These are phyloP conservation scores for Lymantria dispar DNA, from an alignment of 2,888 invertebrate species.

Conservation along the genomic window DNA sequence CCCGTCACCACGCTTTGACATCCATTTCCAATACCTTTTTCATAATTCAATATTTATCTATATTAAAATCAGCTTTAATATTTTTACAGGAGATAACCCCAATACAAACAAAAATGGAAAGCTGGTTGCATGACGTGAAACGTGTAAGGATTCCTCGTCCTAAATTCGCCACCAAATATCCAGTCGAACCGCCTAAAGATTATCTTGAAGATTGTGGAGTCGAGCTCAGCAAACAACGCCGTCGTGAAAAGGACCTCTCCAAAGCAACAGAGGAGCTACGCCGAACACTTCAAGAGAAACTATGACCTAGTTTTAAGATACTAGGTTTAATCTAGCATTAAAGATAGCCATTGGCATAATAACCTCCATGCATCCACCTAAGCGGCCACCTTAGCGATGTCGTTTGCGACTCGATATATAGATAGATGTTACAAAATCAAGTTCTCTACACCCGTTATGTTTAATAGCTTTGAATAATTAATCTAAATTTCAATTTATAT, in stretches of 20 bases:
- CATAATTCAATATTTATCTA: no score
- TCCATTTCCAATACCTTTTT: no score
- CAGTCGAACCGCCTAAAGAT: conserved; percentile 90
- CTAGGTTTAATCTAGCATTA: conserved; percentile 48
- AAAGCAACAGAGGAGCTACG: conserved; percentile 90
- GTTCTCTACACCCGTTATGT: neutral
- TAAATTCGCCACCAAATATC: conserved; percentile 88
- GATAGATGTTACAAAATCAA: neutral
- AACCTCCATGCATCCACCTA: conserved; percentile 11
- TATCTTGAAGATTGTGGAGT: conserved; percentile 85
- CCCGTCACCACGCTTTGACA: no score
- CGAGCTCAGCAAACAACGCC: conserved; percentile 76
- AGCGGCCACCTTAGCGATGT: neutral
- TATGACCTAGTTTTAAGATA: conserved; percentile 73
- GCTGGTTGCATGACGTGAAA: conserved; percentile 92
- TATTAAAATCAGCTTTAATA: neutral
- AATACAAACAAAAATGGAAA: conserved; percentile 86
- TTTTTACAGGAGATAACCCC: conserved; percentile 13
- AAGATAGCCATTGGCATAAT: conserved; percentile 32
- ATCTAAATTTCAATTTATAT: neutral
- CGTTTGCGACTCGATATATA: neutral
- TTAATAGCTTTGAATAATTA: neutral
- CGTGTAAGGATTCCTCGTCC: conserved; percentile 92
- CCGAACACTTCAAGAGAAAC: conserved; percentile 88
- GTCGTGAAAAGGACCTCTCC: conserved; percentile 81